phyloP scores from a whole-genome alignment of 1,140 invertebrate species.

The Formica exsecta region DNA sequence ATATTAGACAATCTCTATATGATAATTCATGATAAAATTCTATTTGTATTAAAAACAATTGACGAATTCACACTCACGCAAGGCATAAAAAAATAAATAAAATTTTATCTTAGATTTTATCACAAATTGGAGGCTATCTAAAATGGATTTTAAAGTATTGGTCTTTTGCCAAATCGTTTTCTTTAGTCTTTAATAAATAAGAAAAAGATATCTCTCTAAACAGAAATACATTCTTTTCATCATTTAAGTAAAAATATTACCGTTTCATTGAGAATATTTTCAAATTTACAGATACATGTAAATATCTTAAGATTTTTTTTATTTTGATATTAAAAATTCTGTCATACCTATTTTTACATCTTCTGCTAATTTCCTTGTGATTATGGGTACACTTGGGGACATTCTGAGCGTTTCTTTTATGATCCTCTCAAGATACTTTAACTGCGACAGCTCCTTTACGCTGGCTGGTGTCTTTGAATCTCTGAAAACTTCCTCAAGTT shows the following conservation, averaged over 20 bases:
- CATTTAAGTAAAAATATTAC: not conserved
- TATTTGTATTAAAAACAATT: too few relatives aligned
- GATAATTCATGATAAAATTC: too few relatives aligned
- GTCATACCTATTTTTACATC: constrained; percentile 82
- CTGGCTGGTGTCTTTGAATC: constrained; percentile 78
- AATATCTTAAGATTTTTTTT: not conserved
- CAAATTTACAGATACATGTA: not conserved
- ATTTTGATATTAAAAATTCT: not conserved
- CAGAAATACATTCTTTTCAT: too few relatives aligned
- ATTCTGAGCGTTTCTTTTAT: constrained; percentile 89
- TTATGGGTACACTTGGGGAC: constrained; percentile 88
- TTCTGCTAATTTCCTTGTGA: constrained; percentile 84
- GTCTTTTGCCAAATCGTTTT: not conserved
- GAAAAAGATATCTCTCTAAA: not conserved
- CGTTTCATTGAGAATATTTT: not conserved
- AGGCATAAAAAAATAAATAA: too few relatives aligned
- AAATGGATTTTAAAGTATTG: not conserved
- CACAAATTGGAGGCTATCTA: too few relatives aligned
- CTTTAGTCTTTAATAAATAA: not conserved
- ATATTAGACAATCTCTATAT: too few relatives aligned
- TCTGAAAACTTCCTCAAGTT: constrained; percentile 88
- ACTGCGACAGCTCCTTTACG: constrained; percentile 84
- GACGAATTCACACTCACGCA: too few relatives aligned
- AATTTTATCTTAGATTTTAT: too few relatives aligned
- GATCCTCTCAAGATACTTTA: constrained; percentile 89